phyloP scores from a whole-genome alignment of 2,113 vertebrate genomes.

The Entomyzon cyanotis region DNA sequence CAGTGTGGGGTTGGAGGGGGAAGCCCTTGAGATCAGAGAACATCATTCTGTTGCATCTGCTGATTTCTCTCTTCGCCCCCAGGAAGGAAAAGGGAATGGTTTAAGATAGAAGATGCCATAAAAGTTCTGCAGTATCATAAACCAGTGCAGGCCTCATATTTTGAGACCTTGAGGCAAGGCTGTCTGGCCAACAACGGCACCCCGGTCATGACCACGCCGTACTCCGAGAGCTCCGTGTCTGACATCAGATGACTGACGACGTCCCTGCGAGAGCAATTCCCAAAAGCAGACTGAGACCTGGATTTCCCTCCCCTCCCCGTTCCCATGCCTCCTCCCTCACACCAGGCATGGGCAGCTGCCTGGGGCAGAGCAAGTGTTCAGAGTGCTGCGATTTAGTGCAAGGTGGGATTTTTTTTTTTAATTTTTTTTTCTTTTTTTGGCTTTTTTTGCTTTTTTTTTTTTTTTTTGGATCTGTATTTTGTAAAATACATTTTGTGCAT shows the following conservation, averaged over 20 bases:
- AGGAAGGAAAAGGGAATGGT: constrained; percentile 99
- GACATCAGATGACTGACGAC: constrained; percentile 95
- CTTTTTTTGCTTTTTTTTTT: background rate
- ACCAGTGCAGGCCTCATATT: constrained; percentile 97
- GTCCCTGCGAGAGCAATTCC: constrained; percentile 31
- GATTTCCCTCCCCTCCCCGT: constrained; percentile 58
- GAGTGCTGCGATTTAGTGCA: constrained; percentile 71
- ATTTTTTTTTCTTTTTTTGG: constrained; percentile 14
- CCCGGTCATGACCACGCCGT: constrained; percentile 86
- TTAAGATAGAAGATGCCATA: constrained; percentile 94
- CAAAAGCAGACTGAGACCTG: constrained; percentile 71
- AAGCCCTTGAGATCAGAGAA: background rate
- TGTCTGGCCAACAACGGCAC: constrained; percentile 94
- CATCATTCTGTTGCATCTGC: background rate
- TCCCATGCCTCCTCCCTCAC: constrained; percentile 67
- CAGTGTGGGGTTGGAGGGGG: background rate
- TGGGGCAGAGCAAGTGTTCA: constrained; percentile 66
- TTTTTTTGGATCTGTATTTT: constrained; percentile 64
- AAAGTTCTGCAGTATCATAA: constrained; percentile 93
- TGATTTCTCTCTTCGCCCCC: constrained; percentile 57
- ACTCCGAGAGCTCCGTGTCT: constrained; percentile 88
- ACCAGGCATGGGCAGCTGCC: constrained; percentile 68
- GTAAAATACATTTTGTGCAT: constrained; percentile 77
- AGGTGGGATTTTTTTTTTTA: constrained; percentile 54
- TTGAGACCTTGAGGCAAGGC: constrained; percentile 89